Conservation (phyloP, 2,113 vertebrate genomes). For the Gobiocypris rarus region DNA sequence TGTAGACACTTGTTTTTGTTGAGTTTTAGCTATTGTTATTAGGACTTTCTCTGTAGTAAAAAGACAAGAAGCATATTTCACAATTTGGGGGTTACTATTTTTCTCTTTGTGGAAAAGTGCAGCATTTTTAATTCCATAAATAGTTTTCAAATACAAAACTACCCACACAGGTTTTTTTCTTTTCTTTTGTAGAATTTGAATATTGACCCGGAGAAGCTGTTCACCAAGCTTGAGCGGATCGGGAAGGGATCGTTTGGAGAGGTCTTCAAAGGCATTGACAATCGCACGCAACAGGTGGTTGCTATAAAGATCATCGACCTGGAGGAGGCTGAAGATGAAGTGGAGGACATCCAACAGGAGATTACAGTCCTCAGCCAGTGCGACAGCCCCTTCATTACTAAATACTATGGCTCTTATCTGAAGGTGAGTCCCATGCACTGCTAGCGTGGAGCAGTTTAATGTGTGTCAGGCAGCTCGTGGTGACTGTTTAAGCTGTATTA, state of each 20-base stretch:
- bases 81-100: background rate
- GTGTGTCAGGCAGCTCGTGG: background rate
- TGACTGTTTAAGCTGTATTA: background rate
- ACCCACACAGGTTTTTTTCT: conserved; percentile 23
- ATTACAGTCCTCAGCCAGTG: conserved; percentile 99
- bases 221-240: conserved; percentile 95
- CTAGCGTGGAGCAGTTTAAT: background rate
- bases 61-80: no score
- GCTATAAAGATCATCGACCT: conserved; percentile 99
- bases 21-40: background rate
- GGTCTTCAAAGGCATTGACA: conserved; percentile 99
- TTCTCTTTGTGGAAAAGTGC: background rate
- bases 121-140: background rate
- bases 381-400: conserved; percentile 97
- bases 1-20: background rate
- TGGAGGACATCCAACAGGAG: conserved; percentile 98
- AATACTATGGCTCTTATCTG: conserved; percentile 93
- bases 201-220: conserved; percentile 92
- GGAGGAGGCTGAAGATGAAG: conserved; percentile 98
- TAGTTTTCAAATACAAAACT: background rate
- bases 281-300: conserved; percentile 94
- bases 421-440: background rate
- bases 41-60: background rate
- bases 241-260: conserved; percentile 98
- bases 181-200: conserved; percentile 81